A percentile compares a stretch with the other conserved stretches of the same genome.
These are phyloP conservation scores for Bucorvus abyssinicus DNA, from an alignment of 2,797 vertebrate species.

Conservation along the genomic window DNA sequence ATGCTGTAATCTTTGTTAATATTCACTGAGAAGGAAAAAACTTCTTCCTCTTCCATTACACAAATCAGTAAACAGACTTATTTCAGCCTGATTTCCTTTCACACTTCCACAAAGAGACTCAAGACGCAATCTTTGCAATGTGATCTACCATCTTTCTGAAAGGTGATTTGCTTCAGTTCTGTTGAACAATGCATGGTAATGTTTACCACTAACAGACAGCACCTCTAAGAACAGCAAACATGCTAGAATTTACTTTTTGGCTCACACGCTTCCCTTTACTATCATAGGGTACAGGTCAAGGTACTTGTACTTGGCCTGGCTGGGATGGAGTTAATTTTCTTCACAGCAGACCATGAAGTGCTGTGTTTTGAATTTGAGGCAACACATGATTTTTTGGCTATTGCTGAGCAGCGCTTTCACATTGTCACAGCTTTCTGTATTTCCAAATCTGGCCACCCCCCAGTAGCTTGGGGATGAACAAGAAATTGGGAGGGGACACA, in stretches of 20 bases:
- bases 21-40: background rate
- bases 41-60: background rate
- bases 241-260: background rate
- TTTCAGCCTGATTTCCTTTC: background rate
- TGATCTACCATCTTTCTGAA: background rate
- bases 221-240: background rate
- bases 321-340: too few species aligned
- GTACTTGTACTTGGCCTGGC: background rate
- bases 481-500: too few species aligned
- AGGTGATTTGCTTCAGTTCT: background rate
- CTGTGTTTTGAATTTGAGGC: background rate
- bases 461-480: background rate
- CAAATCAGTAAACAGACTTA: background rate
- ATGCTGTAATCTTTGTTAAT: background rate
- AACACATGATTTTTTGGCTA: background rate
- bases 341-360: background rate
- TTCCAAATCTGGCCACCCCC: background rate
- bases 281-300: background rate
- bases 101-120: background rate
- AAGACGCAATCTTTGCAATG: background rate
- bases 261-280: background rate
- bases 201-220: background rate
- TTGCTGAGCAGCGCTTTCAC: too few species aligned
- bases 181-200: background rate
- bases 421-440: background rate